Evolutionary conservation across 64 coral and sea anemone species (phyloP), one percentile per base, ranked within the genome.

Genomic region (Dendronephthya gigantea): DNA sequence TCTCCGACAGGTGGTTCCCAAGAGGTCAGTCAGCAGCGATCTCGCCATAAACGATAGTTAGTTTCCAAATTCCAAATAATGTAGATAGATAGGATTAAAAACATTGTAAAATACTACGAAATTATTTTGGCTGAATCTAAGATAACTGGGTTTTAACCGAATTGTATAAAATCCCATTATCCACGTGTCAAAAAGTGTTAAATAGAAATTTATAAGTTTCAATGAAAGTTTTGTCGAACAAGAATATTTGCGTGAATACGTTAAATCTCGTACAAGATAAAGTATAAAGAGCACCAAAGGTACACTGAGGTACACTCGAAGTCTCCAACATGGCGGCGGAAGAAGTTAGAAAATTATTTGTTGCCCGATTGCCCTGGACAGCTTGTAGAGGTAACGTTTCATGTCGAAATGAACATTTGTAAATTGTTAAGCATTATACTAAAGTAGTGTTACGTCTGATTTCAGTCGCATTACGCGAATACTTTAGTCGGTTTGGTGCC

Each of bases 311-410:
- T n/a, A n/a, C n/a, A n/a, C n/a, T n/a, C 55, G 19, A 12, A 13
- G 25, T 79, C 29, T 79, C 72, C 72, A 79, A 79, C 29, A 79
- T 79, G 72, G 25, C n/a, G n/a, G n/a, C 72, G 72, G 72, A 79
- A 79, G 32, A 79, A 33, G 15, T 79, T 19, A 79, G 72, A 79
- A 79, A 79, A 29, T 15, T 79, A 39, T 79, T 79, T 79, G 72
- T 79, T 3, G 72, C 72, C 36, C 72, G 72, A 35, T 19, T 79
- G 72, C 72, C 72, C 30, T 79, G 72, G 72, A 79, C 72, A 33
- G 72, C 72, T 15, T 79, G 72, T 79, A 34, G 72, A 36, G 72
- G 72, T 79, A 1, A 79, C 30, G 15, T n/a, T 66, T 66, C 29
- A 30, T 22, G 58, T 66, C 22, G 29, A 79, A 36, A 33, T 79